phyloP scores from a whole-genome alignment of 2,888 invertebrate species.

The Hermodice carunculata region DNA sequence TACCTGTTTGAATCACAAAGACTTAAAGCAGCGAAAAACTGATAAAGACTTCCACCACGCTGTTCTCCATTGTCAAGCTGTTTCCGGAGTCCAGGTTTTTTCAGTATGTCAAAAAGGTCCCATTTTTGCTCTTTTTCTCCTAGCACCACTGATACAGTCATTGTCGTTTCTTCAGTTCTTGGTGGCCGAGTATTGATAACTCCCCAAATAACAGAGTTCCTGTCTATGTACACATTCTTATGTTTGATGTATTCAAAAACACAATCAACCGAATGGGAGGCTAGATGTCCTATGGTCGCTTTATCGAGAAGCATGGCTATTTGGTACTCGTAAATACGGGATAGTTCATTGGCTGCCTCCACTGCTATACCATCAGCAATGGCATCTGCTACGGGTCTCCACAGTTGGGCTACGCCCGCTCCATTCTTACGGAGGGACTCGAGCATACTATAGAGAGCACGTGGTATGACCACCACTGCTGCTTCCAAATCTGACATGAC shows the following conservation, averaged over 20 bases:
- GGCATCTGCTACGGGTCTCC: constrained; percentile 30
- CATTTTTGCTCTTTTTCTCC: constrained; percentile 40
- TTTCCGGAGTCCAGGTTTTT: constrained; percentile 32
- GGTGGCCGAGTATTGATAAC: constrained; percentile 22
- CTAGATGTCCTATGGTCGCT: constrained; percentile 32
- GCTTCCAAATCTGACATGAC: constrained; percentile 24
- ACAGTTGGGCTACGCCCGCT: constrained; percentile 11
- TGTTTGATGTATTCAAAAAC: constrained; percentile 31
- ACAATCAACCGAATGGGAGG: constrained; percentile 38
- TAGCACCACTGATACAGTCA: constrained; percentile 29
- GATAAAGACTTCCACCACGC: constrained; percentile 4
- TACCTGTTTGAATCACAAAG: constrained; percentile 30
- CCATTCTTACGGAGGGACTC: constrained; percentile 23
- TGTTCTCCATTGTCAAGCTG: constrained; percentile 24
- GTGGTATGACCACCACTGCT: constrained; percentile 26
- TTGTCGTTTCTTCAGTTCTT: background rate
- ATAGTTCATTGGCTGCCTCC: constrained; percentile 37
- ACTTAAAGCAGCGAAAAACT: constrained; percentile 13
- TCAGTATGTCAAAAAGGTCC: constrained; percentile 35
- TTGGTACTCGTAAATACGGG: constrained; percentile 42
- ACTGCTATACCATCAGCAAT: constrained; percentile 30
- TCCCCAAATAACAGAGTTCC: constrained; percentile 31
- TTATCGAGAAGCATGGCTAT: constrained; percentile 31
- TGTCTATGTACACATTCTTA: constrained; percentile 32
- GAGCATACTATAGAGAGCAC: constrained; percentile 20